Evolutionary conservation across 2,113 vertebrate species (phyloP), one percentile per base, ranked within the genome.

Genomic region (Coreoperca whiteheadi): DNA sequence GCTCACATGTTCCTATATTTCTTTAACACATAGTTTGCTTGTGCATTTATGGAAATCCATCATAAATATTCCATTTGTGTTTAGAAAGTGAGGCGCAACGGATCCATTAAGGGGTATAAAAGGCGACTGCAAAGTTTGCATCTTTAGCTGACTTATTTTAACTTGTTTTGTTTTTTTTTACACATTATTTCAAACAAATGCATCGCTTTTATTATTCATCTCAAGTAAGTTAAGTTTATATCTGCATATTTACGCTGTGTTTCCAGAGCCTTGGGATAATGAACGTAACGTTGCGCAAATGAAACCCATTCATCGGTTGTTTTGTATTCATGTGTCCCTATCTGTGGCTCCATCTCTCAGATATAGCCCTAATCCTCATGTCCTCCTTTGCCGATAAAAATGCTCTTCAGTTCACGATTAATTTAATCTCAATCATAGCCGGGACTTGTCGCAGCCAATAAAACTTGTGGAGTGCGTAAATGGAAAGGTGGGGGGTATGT

Each of bases 371-470:
- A 79, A 88, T 94, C 90, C 89, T 76, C 73, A 37, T 92, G 87
- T 91, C 89, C 88, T 93, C 86, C 71, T 88, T 88, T 93, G 95
- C 95, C 89, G 95, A 96, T 95, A 94, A 94, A 94, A 93, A 88
- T 79, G 88, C 95, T 92, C 93, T 96, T 94, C 94, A 95, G 91
- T 95, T 96, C 96, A 95, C 91, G 92, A 96, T 96, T 96, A 94
- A 96, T 97, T 97, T 96, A 96, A 95, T 96, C 94, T 95, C 95
- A 95, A 97, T 96, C 96, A 96, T 91, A 86, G 94, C 89, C 85
- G 79, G 28, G 85, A 94, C 91, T 95, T 81, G 84, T 94, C 87
- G 66, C 77, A 94, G 95, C 95, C 94, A 96, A 96, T 95, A 96
- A 96, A 94, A 92, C 88, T 93, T 92, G 92, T 89, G 90, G 87